phyloP scores from a whole-genome alignment of 2,113 vertebrate species.

The Geothlypis trichas region DNA sequence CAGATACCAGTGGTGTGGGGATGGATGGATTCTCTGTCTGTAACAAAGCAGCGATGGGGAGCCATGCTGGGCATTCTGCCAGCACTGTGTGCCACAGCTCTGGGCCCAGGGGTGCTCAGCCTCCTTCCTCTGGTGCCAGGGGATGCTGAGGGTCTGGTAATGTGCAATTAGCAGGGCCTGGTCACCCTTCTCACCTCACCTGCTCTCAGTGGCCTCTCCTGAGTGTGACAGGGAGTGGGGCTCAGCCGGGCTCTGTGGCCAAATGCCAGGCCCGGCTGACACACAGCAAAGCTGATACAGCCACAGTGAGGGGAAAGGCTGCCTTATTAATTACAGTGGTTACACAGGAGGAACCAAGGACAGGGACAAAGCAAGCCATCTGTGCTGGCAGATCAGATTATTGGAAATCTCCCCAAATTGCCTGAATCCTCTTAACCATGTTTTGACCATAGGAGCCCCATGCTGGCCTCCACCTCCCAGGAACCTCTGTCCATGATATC shows the following conservation, averaged over 20 bases:
- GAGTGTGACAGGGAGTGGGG: not conserved
- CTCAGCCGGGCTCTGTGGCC: not conserved
- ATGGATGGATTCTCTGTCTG: not conserved
- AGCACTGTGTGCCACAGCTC: not conserved
- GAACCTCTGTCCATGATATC: not conserved
- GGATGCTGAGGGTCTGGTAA: not conserved
- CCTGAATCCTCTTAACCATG: not conserved
- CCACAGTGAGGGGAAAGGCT: not conserved
- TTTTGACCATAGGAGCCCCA: rapidly evolving
- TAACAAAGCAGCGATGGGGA: not conserved
- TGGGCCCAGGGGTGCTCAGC: not conserved
- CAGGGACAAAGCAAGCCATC: not conserved
- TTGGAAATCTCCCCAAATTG: not conserved
- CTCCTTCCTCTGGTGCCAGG: not conserved
- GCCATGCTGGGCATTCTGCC: not conserved
- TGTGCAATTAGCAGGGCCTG: not conserved
- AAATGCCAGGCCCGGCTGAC: not conserved
- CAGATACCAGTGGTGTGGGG: rapidly evolving
- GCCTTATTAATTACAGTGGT: not conserved
- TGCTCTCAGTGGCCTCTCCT: not conserved
- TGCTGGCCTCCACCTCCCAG: not conserved
- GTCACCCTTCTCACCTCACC: not conserved
- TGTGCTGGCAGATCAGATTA: not conserved
- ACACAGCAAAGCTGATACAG: not conserved
- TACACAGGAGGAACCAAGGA: not conserved